A percentile compares a stretch with the other conserved stretches of the same genome.
These are phyloP conservation scores for Sporophila hypoxantha DNA, from an alignment of 2,113 vertebrate species.

Conservation along the genomic window DNA sequence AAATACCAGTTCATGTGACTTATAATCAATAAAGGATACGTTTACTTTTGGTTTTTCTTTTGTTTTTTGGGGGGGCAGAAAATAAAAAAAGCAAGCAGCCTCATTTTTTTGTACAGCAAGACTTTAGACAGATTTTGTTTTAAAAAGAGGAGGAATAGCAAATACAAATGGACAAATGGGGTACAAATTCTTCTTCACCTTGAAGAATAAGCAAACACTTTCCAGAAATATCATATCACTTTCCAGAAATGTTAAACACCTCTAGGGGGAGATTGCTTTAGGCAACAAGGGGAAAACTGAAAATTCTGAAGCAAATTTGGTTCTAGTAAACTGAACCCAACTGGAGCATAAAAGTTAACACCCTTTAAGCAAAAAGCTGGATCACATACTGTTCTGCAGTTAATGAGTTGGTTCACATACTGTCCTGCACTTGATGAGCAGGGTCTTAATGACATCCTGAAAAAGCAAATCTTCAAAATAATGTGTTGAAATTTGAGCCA, in stretches of 20 bases:
- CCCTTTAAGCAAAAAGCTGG: neutral
- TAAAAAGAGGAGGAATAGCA: neutral
- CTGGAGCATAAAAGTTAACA: neutral
- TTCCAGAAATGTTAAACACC: neutral
- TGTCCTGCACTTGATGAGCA: neutral
- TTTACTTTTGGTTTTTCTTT: neutral
- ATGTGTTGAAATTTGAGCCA: neutral
- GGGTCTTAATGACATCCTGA: neutral
- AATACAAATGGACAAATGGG: neutral
- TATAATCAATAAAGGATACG: neutral
- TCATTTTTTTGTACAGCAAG: neutral
- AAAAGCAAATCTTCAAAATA: neutral
- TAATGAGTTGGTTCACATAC: neutral
- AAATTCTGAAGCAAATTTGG: neutral
- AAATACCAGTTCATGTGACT: neutral
- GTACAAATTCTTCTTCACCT: neutral
- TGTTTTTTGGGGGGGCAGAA: neutral
- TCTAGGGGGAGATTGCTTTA: neutral
- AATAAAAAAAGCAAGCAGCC: neutral
- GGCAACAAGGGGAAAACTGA: neutral
- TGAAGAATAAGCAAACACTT: neutral
- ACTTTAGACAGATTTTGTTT: neutral
- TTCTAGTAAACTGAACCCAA: neutral
- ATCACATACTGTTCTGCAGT: neutral
- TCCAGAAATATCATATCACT: too few species aligned